Base-by-base conservation (phyloP, 2,888 invertebrate species). In the Gastrophysa polygoni region DNA sequence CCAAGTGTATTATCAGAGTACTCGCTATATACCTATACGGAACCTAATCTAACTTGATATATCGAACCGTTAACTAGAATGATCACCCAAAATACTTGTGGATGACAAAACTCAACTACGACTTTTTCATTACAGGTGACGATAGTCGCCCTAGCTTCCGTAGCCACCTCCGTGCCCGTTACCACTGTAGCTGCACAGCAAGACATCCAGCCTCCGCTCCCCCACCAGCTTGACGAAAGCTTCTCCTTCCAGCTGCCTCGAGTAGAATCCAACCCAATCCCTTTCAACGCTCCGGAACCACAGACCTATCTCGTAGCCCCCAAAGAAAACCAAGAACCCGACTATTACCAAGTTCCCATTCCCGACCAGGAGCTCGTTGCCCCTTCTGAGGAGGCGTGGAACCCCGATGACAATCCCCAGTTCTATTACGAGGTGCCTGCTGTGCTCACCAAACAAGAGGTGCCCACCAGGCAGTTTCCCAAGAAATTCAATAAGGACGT, bases 401-500 rank as follows among this genome's bases (percentile, higher is more conserved):
- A 82, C 61, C 80, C 81, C 64, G 75, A 78, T 38, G 77, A 80
- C 66, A 80, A 80, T 67, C 77, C 81, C 57, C 74, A 75, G 57
- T 73, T 76, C 32, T 80, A 78, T 73, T 74, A 82, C 73, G 69
- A 81, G 80, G 71, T 81, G 75, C 70, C 82, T 70, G 58, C 83
- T 77, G 60, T 82, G 73, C 68, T 80, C 68, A 75, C 73, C 68
- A 70, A 77, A 76, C 68, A 80, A 65, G 72, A 83, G 67, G 75
- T 78, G 18, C 86, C 87, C 1, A 87, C 86, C 17, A 83, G 83
- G 61, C 71, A 82, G 20, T 87, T 85, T 70, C 88, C 88, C 0
- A 88, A 88, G 74, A 88, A 88, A 73, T 87, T 82, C 75, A 77
- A 81, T 63, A 81, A 83, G 49, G 82, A 82, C 18, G 82, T 85